Evolutionary conservation across 2,888 invertebrate genomes (phyloP).

Genomic region (Cepaea hortensis): DNA sequence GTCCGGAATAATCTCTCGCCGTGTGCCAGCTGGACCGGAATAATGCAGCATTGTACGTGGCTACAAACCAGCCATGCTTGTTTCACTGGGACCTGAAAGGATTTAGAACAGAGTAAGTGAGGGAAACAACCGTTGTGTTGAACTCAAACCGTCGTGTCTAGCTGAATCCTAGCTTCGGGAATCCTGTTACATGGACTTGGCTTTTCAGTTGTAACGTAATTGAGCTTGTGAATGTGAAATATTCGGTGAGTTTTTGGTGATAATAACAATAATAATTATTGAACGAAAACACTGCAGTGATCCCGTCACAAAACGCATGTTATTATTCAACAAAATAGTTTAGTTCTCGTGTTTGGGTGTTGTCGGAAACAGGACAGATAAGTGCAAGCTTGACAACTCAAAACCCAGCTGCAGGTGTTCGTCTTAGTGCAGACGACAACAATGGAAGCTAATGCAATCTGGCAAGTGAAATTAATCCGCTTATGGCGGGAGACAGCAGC

Average conservation of each 20-base stretch:
- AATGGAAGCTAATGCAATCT: background rate
- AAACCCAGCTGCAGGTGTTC: background rate
- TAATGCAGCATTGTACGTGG: constrained; percentile 41
- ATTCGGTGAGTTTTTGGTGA: too few species aligned
- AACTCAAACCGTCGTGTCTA: too few species aligned
- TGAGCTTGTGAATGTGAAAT: too few species aligned
- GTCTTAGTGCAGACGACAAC: background rate
- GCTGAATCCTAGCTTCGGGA: background rate
- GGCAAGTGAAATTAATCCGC: constrained; percentile 16
- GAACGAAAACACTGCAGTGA: too few species aligned
- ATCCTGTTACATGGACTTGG: background rate
- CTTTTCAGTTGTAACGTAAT: too few species aligned
- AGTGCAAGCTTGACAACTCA: too few species aligned
- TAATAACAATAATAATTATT: too few species aligned
- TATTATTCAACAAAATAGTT: too few species aligned
- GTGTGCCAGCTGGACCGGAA: constrained; percentile 10
- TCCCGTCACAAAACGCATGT: too few species aligned
- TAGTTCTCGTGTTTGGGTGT: too few species aligned
- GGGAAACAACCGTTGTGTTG: too few species aligned
- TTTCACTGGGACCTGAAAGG: background rate
- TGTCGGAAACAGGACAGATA: too few species aligned
- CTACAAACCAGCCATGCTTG: background rate
- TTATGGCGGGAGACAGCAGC: background rate
- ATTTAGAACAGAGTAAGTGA: background rate
- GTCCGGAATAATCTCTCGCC: background rate